Evolutionary conservation across 2,888 invertebrate genomes (phyloP).

Genomic region (Xanthia icteritia): DNA sequence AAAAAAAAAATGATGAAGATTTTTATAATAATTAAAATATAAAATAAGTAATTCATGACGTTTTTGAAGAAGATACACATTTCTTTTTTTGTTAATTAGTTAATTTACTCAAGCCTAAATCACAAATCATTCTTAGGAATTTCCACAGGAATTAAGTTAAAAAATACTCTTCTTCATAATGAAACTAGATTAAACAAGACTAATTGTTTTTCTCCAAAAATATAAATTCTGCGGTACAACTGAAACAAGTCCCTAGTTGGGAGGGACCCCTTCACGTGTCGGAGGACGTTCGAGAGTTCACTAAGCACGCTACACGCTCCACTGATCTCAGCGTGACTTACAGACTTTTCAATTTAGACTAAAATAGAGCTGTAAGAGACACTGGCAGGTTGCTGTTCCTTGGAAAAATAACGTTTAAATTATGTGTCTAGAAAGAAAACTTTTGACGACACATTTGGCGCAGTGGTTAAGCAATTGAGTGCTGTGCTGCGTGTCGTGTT

Average conservation of each 20-base stretch:
- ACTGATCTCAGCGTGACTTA: slow-evolving; percentile 42
- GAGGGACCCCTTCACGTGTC: slow-evolving; percentile 37
- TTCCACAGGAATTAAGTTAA: no score
- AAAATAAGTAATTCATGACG: not conserved
- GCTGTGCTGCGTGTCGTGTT: no score
- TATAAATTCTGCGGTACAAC: not conserved
- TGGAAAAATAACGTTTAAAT: slow-evolving; percentile 21
- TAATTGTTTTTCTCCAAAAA: not conserved
- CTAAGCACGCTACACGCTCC: slow-evolving; percentile 51
- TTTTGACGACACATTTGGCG: no score
- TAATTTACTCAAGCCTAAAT: not conserved
- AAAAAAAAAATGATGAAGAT: no score
- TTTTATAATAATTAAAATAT: not conserved
- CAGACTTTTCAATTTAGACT: slow-evolving; percentile 48
- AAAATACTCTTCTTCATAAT: not conserved
- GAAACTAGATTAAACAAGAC: not conserved
- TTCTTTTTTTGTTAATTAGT: not conserved
- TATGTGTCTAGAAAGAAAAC: not conserved
- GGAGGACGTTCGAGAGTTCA: slow-evolving; percentile 43
- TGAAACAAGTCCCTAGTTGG: slow-evolving; percentile 14
- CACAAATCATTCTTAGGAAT: not conserved
- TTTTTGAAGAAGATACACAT: not conserved
- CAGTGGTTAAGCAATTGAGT: no score
- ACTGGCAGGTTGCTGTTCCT: not conserved
- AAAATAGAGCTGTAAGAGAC: slow-evolving; percentile 17